These are phyloP conservation scores for Ophion ellenae DNA, from an alignment of 2,888 invertebrate species.

Conservation along the genomic window DNA sequence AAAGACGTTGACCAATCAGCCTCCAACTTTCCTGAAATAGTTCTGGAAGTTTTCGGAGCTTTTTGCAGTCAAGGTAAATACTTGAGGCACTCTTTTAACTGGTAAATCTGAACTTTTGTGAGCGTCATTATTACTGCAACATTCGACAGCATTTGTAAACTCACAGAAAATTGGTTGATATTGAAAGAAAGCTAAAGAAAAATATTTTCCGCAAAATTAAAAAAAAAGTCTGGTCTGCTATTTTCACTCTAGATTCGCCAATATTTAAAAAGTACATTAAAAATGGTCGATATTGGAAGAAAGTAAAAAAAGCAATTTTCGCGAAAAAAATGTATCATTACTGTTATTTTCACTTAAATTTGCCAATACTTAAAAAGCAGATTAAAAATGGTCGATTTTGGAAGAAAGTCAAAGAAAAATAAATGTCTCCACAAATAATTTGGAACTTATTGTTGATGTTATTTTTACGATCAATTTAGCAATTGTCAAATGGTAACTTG, in stretches of 20 bases:
- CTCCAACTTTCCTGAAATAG: conserved; percentile 70
- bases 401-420: background rate
- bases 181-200: background rate
- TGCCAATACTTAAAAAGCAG: too few species aligned
- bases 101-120: background rate
- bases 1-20: conserved; percentile 16
- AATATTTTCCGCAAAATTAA: too few species aligned
- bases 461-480: background rate
- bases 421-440: background rate
- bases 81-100: background rate
- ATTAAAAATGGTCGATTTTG: background rate
- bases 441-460: background rate
- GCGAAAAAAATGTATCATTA: background rate
- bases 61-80: conserved; percentile 79
- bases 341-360: background rate
- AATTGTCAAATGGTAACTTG: background rate
- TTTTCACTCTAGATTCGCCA: background rate
- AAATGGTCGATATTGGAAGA: background rate
- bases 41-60: conserved; percentile 77
- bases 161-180: background rate
- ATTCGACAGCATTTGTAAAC: background rate
- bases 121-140: background rate
- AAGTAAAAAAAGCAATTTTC: background rate
- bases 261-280: too few species aligned
- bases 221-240: too few species aligned